Base-by-base conservation (phyloP, 2,888 invertebrate genomes). In the Pycnomerus fuliginosus region DNA sequence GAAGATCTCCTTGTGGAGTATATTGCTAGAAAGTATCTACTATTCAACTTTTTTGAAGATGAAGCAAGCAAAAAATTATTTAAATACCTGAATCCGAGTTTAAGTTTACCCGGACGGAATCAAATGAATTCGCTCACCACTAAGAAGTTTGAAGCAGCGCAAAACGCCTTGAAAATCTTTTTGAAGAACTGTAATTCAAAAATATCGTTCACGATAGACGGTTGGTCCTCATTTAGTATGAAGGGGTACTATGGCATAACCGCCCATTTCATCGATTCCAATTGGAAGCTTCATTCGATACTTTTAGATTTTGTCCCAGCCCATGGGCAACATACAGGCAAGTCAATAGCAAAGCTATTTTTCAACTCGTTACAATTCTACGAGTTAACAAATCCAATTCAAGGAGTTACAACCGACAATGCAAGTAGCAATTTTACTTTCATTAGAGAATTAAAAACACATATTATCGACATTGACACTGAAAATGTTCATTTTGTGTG, bases 191-290 rank as follows among this genome's bases (percentile, higher is more conserved):
- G 29, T 39, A 34, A 30, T 24, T 53, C 51, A 8, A 53, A 55
- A 44, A 44, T 56, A 22, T 47, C 53, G 23, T 55, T 57, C 23
- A 56, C 60, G 11, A 50, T 58, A 42, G 53, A 60, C 47, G 56
- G 50, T 14, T 58, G 56, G 56, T 50, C 57, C 15, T 55, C 56
- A n/a, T 44, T 54, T 32, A 38, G 35, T 39, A 48, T 36, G 27
- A 43, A 41, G 40, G 49, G 44, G 12, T 56, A 37, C 38, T 56
- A 58, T 44, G 58, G 53, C 17, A 52, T 60, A 5, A 60, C 58
- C 4, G 33, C 39, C 16, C 50, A 60, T 52, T 59, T 48, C 23
- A 50, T 58, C 33, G 55, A 58, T 23, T 29, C 48, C 7, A 37
- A 57, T 10, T 62, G 54, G 54, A 44, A 48, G 20, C 23, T 46